These are phyloP conservation scores for mouse (Mus musculus) DNA, from an alignment of 2,113 vertebrate genomes.

Conservation along the genomic window DNA sequence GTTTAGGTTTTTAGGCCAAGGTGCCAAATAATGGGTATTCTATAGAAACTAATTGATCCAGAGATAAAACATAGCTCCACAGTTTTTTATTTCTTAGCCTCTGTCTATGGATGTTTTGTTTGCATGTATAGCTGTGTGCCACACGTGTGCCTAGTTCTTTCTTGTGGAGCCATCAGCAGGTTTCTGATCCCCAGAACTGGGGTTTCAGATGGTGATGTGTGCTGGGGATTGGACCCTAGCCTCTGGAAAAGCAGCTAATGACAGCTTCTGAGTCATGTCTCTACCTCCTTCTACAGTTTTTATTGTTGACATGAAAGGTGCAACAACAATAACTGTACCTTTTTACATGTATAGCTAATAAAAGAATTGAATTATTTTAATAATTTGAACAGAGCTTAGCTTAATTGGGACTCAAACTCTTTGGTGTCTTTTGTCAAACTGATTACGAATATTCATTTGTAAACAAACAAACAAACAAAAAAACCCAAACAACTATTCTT, in stretches of 20 bases:
- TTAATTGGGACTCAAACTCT: slow-evolving; percentile 13
- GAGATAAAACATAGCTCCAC: background rate
- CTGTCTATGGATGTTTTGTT: background rate
- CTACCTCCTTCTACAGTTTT: background rate
- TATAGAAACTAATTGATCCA: background rate
- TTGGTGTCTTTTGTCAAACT: background rate
- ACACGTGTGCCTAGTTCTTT: background rate
- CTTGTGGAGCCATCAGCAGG: background rate
- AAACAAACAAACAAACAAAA: no score
- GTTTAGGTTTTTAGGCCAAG: background rate
- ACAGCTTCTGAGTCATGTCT: background rate
- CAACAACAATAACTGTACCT: background rate
- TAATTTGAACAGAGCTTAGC: background rate
- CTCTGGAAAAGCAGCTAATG: background rate
- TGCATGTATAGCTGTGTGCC: background rate
- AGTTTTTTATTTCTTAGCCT: background rate
- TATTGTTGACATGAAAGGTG: background rate
- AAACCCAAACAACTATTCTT: background rate
- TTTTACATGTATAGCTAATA: background rate
- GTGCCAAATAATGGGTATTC: background rate
- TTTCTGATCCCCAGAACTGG: background rate
- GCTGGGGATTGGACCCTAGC: background rate
- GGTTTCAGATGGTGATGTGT: background rate
- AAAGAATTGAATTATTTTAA: background rate
- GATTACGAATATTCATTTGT: background rate